Conservation (phyloP, 2,113 vertebrate species). For the Oxygymnocypris stewartii region DNA sequence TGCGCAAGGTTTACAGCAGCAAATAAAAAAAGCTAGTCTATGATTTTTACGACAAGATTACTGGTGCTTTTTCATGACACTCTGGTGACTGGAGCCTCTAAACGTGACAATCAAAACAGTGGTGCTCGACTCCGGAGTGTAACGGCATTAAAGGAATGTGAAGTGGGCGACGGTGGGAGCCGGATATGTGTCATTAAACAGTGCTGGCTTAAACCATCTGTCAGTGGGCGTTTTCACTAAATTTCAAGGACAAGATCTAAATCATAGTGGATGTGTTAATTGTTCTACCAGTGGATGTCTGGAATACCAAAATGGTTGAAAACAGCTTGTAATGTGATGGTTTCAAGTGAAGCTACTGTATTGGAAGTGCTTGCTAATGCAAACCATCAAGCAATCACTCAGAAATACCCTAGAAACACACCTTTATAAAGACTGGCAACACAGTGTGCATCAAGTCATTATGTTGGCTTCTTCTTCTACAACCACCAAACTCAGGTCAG, state of each 20-base stretch:
- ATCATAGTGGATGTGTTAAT: conserved; percentile 38
- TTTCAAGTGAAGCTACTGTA: background rate
- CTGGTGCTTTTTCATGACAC: conserved; percentile 69
- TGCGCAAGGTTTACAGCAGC: conserved; percentile 67
- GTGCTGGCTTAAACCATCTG: conserved; percentile 51
- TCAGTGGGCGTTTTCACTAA: conserved; percentile 27
- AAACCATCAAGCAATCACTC: background rate
- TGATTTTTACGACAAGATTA: conserved; percentile 74
- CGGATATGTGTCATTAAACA: conserved; percentile 40
- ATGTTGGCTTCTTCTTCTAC: too few species aligned
- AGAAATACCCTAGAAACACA: background rate
- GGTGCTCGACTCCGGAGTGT: background rate
- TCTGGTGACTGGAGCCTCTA: conserved; percentile 66
- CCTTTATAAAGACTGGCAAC: background rate
- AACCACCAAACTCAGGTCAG: too few species aligned
- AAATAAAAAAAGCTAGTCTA: conserved; percentile 74
- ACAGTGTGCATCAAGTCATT: background rate
- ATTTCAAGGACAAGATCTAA: conserved; percentile 44
- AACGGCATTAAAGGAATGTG: conserved; percentile 12
- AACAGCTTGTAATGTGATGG: background rate
- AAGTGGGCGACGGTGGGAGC: background rate
- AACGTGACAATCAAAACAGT: conserved; percentile 70
- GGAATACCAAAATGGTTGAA: conserved; percentile 9
- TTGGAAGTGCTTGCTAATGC: background rate
- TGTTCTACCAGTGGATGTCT: background rate